A percentile compares a stretch with the other conserved stretches of the same genome.
phyloP scores from a whole-genome alignment of 2,113 vertebrate genomes.

The Indri indri region DNA sequence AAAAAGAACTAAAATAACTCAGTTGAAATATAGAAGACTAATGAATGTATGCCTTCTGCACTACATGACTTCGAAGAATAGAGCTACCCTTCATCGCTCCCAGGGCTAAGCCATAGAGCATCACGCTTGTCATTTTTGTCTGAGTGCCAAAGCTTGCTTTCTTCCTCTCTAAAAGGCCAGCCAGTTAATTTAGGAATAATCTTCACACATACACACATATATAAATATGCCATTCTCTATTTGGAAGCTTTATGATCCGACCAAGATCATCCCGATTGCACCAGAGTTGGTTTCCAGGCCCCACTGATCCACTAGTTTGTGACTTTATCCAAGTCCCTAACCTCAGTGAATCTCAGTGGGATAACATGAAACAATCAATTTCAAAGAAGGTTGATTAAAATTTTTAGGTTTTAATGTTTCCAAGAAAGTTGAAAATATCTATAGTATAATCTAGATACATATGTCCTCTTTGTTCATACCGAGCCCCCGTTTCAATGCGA shows the following conservation, averaged over 20 bases:
- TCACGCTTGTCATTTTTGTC: neutral
- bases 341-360: neutral
- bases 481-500: neutral
- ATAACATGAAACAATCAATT: neutral
- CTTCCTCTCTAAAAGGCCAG: neutral
- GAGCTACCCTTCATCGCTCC: neutral
- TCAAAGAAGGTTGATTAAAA: neutral
- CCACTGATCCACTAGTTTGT: neutral
- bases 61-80: neutral
- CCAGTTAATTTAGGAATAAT: slow-evolving; percentile 1
- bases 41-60: neutral
- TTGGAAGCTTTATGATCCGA: neutral
- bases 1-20: slow-evolving; percentile 16
- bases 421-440: neutral
- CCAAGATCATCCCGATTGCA: neutral
- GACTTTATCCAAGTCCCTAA: neutral
- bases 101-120: neutral
- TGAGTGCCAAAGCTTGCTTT: neutral
- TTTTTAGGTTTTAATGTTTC: too few species aligned
- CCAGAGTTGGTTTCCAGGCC: neutral
- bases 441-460: neutral
- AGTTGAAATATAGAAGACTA: neutral
- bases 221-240: neutral
- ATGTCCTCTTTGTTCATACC: neutral
- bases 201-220: neutral